These are phyloP conservation scores for Agapostemon virescens DNA, from an alignment of 2,888 invertebrate genomes.

Conservation along the genomic window DNA sequence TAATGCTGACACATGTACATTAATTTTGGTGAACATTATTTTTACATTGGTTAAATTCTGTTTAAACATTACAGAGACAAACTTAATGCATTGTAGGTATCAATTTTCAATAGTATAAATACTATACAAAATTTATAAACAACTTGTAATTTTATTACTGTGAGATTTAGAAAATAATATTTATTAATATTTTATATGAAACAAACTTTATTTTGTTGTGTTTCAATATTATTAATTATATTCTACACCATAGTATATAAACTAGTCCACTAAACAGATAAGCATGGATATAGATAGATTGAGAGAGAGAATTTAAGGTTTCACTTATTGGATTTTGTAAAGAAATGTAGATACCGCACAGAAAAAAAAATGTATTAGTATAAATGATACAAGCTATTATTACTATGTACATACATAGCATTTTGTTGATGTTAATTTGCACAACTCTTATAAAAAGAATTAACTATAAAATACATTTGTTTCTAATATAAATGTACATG, in stretches of 20 bases:
- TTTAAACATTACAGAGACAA: neutral
- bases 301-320: conserved; percentile 71
- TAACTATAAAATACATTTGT: conserved; percentile 4
- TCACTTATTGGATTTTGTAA: conserved; percentile 71
- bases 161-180: neutral
- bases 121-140: neutral
- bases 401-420: neutral
- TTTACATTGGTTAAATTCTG: neutral
- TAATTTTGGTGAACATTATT: neutral
- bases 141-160: neutral
- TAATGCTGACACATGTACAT: neutral
- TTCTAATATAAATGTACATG: neutral
- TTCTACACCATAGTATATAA: conserved; percentile 50
- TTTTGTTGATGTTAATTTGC: neutral
- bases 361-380: conserved; percentile 20
- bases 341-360: conserved; percentile 46
- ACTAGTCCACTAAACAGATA: conserved; percentile 61
- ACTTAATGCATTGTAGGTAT: neutral
- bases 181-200: neutral
- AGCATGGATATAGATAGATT: conserved; percentile 60
- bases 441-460: neutral
- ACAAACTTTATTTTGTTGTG: neutral
- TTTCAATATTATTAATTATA: conserved; percentile 20
- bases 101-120: neutral
- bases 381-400: conserved; percentile 27